These are phyloP conservation scores for Ellobius talpinus DNA, from an alignment of 2,113 vertebrate genomes.

Conservation along the genomic window DNA sequence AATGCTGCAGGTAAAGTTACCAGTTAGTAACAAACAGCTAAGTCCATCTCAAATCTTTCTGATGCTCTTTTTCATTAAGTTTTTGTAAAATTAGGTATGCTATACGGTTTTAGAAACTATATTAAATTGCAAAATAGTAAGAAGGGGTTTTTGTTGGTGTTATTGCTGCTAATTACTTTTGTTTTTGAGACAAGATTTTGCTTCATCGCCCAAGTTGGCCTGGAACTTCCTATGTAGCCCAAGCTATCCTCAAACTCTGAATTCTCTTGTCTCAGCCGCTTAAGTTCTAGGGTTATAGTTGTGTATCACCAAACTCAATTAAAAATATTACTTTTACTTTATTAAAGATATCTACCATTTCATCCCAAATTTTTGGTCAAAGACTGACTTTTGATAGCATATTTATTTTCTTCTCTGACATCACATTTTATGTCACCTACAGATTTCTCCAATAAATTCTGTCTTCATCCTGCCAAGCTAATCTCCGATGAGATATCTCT, in stretches of 20 bases:
- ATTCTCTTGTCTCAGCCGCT: background rate
- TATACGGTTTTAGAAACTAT: conserved; percentile 46
- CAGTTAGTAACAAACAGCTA: conserved; percentile 26
- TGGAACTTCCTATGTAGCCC: background rate
- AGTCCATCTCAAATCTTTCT: conserved; percentile 43
- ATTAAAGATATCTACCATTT: conserved; percentile 49
- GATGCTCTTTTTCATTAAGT: conserved; percentile 1
- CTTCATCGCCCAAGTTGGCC: background rate
- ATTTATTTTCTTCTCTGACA: conserved; percentile 55
- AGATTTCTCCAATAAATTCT: conserved; percentile 47
- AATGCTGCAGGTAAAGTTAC: conserved; percentile 49
- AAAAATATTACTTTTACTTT: conserved; percentile 20
- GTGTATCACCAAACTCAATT: background rate
- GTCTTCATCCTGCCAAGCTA: conserved; percentile 4
- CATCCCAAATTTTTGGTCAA: conserved; percentile 55
- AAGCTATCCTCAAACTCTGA: background rate
- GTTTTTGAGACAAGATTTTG: background rate
- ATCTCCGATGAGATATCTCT: background rate
- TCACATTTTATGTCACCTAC: conserved; percentile 30
- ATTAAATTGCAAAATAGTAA: conserved; percentile 66
- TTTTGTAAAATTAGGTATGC: conserved; percentile 51
- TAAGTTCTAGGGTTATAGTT: background rate
- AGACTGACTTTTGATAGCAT: background rate
- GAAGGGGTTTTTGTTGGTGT: background rate
- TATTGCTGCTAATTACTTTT: background rate